Evolutionary conservation across 2,113 vertebrate genomes (phyloP).

Genomic region (Ramphastos sulfuratus): DNA sequence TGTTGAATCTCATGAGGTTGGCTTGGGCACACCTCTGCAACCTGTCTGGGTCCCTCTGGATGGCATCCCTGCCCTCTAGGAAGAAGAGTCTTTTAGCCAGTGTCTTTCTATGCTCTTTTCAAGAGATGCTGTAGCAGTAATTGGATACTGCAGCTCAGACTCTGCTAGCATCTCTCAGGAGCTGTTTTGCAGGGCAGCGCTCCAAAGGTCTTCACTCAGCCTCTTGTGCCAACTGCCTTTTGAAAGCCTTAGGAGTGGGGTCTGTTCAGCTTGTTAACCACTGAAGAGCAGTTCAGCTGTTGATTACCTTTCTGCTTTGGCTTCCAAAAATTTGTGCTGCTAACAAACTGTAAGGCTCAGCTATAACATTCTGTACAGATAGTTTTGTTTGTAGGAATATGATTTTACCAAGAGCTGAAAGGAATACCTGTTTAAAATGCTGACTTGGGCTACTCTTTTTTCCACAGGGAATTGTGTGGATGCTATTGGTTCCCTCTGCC

Average conservation of each 20-base stretch:
- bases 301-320: not conserved
- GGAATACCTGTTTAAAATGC: not conserved
- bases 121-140: not conserved
- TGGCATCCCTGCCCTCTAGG: too few relatives aligned
- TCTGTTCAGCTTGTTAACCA: not conserved
- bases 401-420: not conserved
- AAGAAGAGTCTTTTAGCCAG: not conserved
- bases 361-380: not conserved
- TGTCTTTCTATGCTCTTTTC: not conserved
- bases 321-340: not conserved
- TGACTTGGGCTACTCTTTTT: not conserved
- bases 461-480: not conserved
- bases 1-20: too few relatives aligned
- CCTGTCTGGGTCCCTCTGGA: too few relatives aligned
- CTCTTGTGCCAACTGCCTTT: not conserved
- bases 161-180: not conserved
- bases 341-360: not conserved
- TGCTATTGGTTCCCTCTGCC: not conserved
- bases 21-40: too few relatives aligned
- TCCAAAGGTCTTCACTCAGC: not conserved
- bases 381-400: not conserved
- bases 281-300: too few relatives aligned
- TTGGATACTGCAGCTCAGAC: not conserved
- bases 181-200: not conserved
- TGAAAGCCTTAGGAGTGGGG: not conserved